Evolutionary conservation across 2,113 vertebrate genomes (phyloP).

Genomic region (Passerina amoena): DNA sequence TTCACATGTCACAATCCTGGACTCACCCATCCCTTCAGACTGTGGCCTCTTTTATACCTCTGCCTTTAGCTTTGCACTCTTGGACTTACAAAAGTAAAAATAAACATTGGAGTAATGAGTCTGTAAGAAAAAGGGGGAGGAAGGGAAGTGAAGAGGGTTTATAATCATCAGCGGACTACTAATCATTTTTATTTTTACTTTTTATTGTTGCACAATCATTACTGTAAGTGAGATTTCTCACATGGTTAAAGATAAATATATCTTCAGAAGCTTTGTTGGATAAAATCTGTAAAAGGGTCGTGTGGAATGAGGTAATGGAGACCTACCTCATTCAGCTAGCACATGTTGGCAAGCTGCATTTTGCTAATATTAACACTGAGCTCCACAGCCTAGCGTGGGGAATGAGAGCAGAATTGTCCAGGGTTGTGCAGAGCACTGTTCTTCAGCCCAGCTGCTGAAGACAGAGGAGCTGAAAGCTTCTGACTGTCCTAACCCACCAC

Average conservation of each 20-base stretch:
- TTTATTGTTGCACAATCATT: conserved; percentile 45
- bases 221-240: conserved; percentile 37
- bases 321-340: conserved; percentile 37
- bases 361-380: not conserved
- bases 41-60: not conserved
- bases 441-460: not conserved
- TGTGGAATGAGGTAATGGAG: conserved; percentile 53
- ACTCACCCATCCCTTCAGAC: not conserved
- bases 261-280: conserved; percentile 34
- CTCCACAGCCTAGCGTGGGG: not conserved
- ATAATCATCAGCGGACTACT: not conserved
- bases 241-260: conserved; percentile 41
- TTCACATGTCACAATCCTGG: not conserved
- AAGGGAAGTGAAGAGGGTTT: not conserved
- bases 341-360: conserved; percentile 12
- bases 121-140: not conserved
- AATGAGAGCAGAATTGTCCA: not conserved
- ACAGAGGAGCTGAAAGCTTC: not conserved
- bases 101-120: conserved; percentile 23
- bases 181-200: conserved; percentile 51
- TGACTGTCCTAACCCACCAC: not conserved
- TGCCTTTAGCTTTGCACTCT: not conserved
- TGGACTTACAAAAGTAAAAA: conserved; percentile 32
- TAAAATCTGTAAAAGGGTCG: conserved; percentile 13
- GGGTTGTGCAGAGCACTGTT: not conserved